Evolutionary conservation across 2,888 invertebrate species (phyloP), one percentile per base, ranked within the genome.

Genomic region (Erebia aethiops): DNA sequence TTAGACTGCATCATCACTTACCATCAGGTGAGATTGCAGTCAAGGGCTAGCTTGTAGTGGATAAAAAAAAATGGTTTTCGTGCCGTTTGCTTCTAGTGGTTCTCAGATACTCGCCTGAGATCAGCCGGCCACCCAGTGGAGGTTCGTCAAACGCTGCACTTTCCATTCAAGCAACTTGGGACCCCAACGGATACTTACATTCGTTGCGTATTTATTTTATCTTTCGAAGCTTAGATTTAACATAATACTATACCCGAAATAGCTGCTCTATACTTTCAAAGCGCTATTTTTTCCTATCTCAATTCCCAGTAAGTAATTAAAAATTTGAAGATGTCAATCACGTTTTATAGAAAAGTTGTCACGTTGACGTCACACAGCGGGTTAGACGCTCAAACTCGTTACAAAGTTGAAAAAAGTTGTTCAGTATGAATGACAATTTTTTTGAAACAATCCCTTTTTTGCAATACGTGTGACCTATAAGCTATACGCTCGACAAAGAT

Each of bases 391-490:
- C 58, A 41, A 58, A 58, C 58, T 58, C 58, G 58, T 58, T 58
- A 58, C 58, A 41, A 58, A 58, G 35, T 58, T 41, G 26, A 35
- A 58, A 35, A 58, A 58, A 56, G 58, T 58, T 58, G 58, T 3
- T 57, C 56, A 7, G 35, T 9, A 58, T 58, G 57, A 57, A 35
- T 58, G 58, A 35, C 0, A 58, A 2, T 26, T 41, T 57, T 57
- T 21, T 21, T 41, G n/a, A 41, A 58, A 9, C 13, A 41, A 41
- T 9, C 5, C 0, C 8, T 35, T 35, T 35, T 58, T 58, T n/a
- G n/a, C 58, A 41, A 58, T 16, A 58, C 35, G 35, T 5, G 35
- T 35, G 35, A 57, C 57, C 57, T 41, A 41, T 16, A 52, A 2
- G 16, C 52, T n/a, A 52, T n/a, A 8, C 5, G 8, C 52, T 52